These are phyloP conservation scores for Megamerina dolium DNA, from an alignment of 2,888 invertebrate species.

Conservation along the genomic window DNA sequence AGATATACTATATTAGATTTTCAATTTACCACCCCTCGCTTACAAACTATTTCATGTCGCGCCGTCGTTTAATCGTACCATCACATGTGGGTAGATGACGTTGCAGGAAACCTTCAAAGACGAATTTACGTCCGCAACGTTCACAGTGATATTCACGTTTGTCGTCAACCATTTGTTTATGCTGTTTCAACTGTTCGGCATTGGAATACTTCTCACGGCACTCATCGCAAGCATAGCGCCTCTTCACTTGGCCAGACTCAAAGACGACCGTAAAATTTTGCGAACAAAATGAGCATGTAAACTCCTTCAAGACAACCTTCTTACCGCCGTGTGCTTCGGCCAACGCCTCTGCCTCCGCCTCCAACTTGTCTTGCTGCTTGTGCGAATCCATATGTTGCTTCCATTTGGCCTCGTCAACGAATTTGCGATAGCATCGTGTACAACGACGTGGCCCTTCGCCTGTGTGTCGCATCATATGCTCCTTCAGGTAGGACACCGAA, in stretches of 20 bases:
- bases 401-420: constrained; percentile 42
- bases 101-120: constrained; percentile 47
- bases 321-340: constrained; percentile 39
- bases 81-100: constrained; percentile 46
- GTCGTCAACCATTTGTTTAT: constrained; percentile 45
- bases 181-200: constrained; percentile 42
- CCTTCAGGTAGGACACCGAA: constrained; percentile 46
- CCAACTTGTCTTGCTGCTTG: constrained; percentile 42
- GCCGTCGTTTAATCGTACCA: constrained; percentile 47
- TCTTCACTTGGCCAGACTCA: constrained; percentile 45
- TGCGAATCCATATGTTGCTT: constrained; percentile 44
- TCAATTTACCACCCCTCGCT: too few relatives aligned
- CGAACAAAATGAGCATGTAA: constrained; percentile 45
- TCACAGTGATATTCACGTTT: constrained; percentile 46
- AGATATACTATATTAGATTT: too few relatives aligned
- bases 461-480: constrained; percentile 46
- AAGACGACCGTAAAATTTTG: constrained; percentile 46
- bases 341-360: constrained; percentile 39
- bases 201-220: constrained; percentile 48
- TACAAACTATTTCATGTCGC: constrained; percentile 45
- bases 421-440: constrained; percentile 46
- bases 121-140: constrained; percentile 46
- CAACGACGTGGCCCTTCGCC: constrained; percentile 46
- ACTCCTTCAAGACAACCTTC: constrained; percentile 46
- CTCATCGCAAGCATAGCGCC: constrained; percentile 46